Base-by-base conservation (phyloP, 2,888 invertebrate genomes). In the Baccha elongata region DNA sequence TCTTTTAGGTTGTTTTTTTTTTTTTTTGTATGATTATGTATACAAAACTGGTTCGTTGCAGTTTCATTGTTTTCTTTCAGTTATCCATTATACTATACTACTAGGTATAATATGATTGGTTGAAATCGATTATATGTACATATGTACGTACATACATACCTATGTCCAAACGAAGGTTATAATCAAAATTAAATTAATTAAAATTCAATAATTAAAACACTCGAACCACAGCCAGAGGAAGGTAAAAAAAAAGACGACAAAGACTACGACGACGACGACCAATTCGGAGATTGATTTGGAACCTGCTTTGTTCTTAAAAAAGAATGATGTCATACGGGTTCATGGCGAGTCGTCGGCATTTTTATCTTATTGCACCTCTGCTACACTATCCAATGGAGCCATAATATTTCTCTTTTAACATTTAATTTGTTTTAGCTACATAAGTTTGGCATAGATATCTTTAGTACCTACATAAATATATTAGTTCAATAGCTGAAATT, bases 241-340 rank as follows among this genome's bases (percentile, higher is more conserved):
- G 4, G 29, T 29, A 42, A 58, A 23, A 42, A 60, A 29, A 19
- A 60, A 15, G 8, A 44, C 21, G 21, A 17, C 11, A 1, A 58
- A n/a, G 4, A 55, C 19, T 4, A 40, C 23, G 15, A 29, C 23
- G 2, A 60, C 42, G 19, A 42, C 26, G 44, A 60, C 26, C 65
- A 65, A 50, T 62, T 53, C 42, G 58, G 1, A 58, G 11, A 64
- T 50, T 58, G 37, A 75, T 71, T n/a, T 81, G 71, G 71, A 81
- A 81, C 81, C 81, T 81, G 81, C 81, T 81, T 81, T 81, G 71
- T 76, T 81, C 76, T 81, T 72, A 72, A 76, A 81, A 76, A 67
- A 71, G 76, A 76, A 81, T 81, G 81, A 81, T 81, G 81, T 81
- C 81, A 81, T 76, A 53, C 67, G 81, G 81, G 81, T 81, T 81